These are phyloP conservation scores for Drosophila orena DNA, from an alignment of 1,140 invertebrate species.

Conservation along the genomic window DNA sequence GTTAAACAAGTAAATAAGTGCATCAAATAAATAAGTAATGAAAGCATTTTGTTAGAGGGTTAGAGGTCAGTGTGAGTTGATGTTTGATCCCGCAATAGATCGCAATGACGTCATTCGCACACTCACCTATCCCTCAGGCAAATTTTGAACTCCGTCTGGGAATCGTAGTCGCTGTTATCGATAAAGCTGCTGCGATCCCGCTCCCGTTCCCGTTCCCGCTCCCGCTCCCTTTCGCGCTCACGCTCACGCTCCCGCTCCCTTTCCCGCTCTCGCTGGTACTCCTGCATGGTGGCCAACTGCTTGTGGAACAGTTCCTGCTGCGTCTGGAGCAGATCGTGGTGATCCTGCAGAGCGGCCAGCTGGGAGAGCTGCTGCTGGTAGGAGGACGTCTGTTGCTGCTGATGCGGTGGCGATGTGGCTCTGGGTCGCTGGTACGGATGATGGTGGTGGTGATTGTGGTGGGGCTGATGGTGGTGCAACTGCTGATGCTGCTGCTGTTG, in stretches of 20 bases:
- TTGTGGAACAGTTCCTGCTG: constrained; percentile 74
- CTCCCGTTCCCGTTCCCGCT: constrained; percentile 21
- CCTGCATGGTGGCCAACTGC: constrained; percentile 67
- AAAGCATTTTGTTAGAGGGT: constrained; percentile 3
- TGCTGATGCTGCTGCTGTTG: constrained; percentile 28
- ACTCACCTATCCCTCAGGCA: constrained; percentile 84
- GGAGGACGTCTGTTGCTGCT: constrained; percentile 61
- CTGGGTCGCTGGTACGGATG: constrained; percentile 73
- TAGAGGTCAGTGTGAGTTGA: constrained; percentile 11
- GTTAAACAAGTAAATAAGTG: too few relatives aligned
- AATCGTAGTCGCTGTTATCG: constrained; percentile 71
- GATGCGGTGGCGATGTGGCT: constrained; percentile 51
- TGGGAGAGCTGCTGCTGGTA: constrained; percentile 70
- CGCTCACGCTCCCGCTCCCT: constrained; percentile 46
- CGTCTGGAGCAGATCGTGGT: constrained; percentile 65
- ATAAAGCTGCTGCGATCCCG: constrained; percentile 55
- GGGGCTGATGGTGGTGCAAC: constrained; percentile 45
- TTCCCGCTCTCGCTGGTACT: constrained; percentile 57
- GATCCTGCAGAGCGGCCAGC: constrained; percentile 69
- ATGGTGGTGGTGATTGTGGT: constrained; percentile 49
- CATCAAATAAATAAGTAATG: too few relatives aligned
- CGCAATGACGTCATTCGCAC: constrained; percentile 42
- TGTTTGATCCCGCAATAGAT: neutral
- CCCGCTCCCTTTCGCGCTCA: constrained; percentile 42
- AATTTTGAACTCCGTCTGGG: constrained; percentile 75